Conservation (phyloP, 1,140 invertebrate genomes). For the Drosophila busckii region DNA sequence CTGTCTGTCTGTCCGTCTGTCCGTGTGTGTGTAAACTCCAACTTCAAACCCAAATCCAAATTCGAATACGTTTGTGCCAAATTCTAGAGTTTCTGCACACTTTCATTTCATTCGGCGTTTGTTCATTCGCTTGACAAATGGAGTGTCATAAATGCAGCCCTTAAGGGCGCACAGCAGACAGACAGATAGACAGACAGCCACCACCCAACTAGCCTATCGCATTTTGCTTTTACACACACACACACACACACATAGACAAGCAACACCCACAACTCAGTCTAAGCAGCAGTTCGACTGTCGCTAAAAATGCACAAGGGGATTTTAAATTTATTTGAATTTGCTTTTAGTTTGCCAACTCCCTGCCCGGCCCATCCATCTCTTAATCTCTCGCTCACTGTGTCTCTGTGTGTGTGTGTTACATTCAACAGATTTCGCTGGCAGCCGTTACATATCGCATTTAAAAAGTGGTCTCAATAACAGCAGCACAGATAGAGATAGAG, state of each 20-base stretch:
- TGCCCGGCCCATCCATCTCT: slow-evolving; percentile 10
- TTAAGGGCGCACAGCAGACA: slow-evolving; percentile 50
- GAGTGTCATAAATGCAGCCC: slow-evolving; percentile 77
- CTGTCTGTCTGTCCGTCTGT: slow-evolving; percentile 1
- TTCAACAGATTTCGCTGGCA: slow-evolving; percentile 75
- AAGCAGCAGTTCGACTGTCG: slow-evolving; percentile 40
- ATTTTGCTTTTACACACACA: slow-evolving; percentile 39
- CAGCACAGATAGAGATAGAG: too few species aligned
- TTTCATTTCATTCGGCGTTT: slow-evolving; percentile 58
- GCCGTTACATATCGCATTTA: slow-evolving; percentile 72
- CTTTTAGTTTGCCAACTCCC: slow-evolving; percentile 65
- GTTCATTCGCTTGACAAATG: slow-evolving; percentile 74
- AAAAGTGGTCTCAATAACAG: slow-evolving; percentile 63
- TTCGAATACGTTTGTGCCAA: slow-evolving; percentile 40
- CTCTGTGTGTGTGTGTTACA: slow-evolving; percentile 39
- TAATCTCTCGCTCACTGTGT: background rate
- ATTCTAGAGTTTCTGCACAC: slow-evolving; percentile 48
- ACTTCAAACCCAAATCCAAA: slow-evolving; percentile 33
- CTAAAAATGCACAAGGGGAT: slow-evolving; percentile 78
- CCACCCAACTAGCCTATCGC: slow-evolving; percentile 17
- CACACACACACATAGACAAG: background rate
- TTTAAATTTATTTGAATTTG: slow-evolving; percentile 78
- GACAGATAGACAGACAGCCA: background rate
- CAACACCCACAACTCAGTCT: slow-evolving; percentile 28
- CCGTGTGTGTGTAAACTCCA: slow-evolving; percentile 24